These are phyloP conservation scores for Sisyra terminalis DNA, from an alignment of 2,888 invertebrate genomes.

Conservation along the genomic window DNA sequence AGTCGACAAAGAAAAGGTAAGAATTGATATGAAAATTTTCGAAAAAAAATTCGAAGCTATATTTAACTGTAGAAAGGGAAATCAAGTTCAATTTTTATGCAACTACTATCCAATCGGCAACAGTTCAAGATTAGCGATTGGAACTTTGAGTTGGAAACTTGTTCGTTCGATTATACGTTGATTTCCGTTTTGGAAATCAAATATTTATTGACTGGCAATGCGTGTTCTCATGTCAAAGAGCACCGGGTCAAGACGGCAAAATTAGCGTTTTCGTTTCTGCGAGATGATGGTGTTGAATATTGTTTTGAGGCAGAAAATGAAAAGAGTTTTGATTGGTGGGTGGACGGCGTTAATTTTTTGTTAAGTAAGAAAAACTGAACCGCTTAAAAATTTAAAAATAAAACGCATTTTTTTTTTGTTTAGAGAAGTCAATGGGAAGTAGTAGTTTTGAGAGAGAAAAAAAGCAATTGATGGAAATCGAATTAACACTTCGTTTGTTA, in stretches of 20 bases:
- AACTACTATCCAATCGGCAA: not conserved
- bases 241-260: not conserved
- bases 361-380: not conserved
- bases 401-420: not conserved
- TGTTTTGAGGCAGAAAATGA: constrained; percentile 3
- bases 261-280: constrained; percentile 2
- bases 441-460: not conserved
- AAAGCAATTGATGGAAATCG: constrained; percentile 2
- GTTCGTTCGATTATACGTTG: not conserved
- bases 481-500: not conserved
- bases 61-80: not conserved
- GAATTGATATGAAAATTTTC: not conserved
- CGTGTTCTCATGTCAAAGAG: constrained; percentile 3
- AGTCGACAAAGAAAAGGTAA: constrained; percentile 5
- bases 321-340: constrained; percentile 4
- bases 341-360: constrained; percentile 2
- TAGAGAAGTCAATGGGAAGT: constrained; percentile 5
- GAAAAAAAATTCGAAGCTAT: too few species aligned
- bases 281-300: not conserved
- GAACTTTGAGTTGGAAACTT: not conserved
- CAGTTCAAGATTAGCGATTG: not conserved
- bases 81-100: not conserved
- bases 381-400: not conserved
- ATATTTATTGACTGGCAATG: constrained; percentile 1
- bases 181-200: not conserved